Evolutionary conservation across 2,888 invertebrate species (phyloP), one percentile per base, ranked within the genome.

Genomic region (Papilio gigon): DNA sequence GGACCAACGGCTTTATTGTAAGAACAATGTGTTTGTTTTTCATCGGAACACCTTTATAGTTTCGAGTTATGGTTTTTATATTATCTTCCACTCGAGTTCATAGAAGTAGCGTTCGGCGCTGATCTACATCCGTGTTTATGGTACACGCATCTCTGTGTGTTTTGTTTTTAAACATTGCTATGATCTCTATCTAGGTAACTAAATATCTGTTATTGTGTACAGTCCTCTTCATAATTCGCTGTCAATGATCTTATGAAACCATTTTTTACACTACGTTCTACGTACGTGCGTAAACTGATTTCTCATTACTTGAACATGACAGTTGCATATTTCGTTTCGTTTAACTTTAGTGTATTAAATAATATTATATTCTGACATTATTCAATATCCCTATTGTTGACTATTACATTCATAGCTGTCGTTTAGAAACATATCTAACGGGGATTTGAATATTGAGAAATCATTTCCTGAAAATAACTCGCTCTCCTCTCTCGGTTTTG

Each of bases 11-110:
- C 75, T 75, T 75, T 74, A 76, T 77, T 75, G 75, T 75, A 72
- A 77, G 80, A 84, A 86, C 85, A 85, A 84, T 85, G 78, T 86
- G 82, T 82, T 81, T 79, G 79, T 80, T 79, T 81, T 80, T 71
- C 74, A 75, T 73, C 71, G 74, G 76, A 77, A 78, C 76, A 78
- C 71, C 71, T 71, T 72, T 70, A 72, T 68, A 58, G 70, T 68
- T 71, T 60, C 63, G 62, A 33, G 71, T 72, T 73, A 76, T 77
- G 67, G 73, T 75, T 75, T 75, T 74, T 73, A 69, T 76, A 71
- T 68, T 69, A 60, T 68, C 62, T 68, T 70, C 66, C 62, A 69
- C 69, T 65, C 64, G 50, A 44, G 69, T 69, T 69, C 69, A 69
- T 69, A 69, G 69, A 69, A 65, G 35, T 37, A 60, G 65, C 27